Conservation (phyloP, 2,797 vertebrate genomes). For the Molossus molossus region DNA sequence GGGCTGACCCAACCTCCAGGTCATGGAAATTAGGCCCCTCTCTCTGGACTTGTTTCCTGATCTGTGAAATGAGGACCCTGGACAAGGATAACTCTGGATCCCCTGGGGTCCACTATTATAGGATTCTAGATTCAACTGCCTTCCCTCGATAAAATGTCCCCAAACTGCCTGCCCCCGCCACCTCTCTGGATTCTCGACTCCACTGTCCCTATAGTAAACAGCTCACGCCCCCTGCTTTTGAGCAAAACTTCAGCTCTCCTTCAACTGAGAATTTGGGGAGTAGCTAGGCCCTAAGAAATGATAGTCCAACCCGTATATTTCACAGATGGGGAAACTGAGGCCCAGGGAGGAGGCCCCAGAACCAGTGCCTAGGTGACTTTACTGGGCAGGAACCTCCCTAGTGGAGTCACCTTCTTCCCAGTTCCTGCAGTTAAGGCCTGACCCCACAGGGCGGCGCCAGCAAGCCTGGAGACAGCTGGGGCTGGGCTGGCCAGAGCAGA, state of each 20-base stretch:
- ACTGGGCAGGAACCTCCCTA: neutral
- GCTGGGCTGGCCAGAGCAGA: neutral
- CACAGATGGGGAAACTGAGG: neutral
- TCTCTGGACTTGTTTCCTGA: neutral
- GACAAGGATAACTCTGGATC: neutral
- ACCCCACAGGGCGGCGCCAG: neutral
- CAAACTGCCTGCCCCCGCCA: neutral
- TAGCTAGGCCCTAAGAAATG: neutral
- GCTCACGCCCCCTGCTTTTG: neutral
- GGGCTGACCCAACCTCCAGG: neutral
- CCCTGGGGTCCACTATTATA: neutral
- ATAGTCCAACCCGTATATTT: neutral
- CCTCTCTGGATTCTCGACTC: neutral
- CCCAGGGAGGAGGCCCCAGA: neutral
- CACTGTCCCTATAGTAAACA: neutral
- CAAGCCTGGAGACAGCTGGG: neutral
- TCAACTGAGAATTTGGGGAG: neutral
- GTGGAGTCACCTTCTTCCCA: neutral
- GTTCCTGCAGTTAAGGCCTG: neutral
- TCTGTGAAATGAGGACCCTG: neutral
- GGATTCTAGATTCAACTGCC: neutral
- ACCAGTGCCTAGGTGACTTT: neutral
- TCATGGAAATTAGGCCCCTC: neutral
- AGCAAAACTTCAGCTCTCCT: neutral
- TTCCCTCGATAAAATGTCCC: neutral